These are phyloP conservation scores for Pentalonia nigronervosa DNA, from an alignment of 1,140 invertebrate genomes.

Conservation along the genomic window DNA sequence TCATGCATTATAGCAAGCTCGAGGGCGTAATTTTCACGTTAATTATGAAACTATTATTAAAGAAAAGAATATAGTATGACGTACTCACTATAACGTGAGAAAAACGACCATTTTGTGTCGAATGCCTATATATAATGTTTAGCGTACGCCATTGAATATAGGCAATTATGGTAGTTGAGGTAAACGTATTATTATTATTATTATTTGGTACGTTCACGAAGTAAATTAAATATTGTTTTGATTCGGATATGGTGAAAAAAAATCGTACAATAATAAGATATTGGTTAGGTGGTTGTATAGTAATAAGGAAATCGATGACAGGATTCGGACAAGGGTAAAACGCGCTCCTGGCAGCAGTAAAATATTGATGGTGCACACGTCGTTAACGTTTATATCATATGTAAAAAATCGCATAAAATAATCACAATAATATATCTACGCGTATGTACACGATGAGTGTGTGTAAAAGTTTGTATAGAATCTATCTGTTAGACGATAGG, in stretches of 20 bases:
- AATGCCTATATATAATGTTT: too few species aligned
- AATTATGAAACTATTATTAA: neutral
- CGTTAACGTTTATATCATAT: neutral
- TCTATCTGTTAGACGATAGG: neutral
- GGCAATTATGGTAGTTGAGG: neutral
- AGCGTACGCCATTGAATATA: neutral
- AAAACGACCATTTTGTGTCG: neutral
- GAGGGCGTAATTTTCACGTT: neutral
- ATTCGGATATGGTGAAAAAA: neutral
- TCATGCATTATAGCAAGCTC: neutral
- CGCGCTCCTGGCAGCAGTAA: neutral
- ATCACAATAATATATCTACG: neutral
- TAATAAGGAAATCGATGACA: neutral
- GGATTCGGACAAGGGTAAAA: neutral
- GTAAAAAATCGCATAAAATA: neutral
- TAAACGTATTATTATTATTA: neutral
- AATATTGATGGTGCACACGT: neutral
- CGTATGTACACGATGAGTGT: neutral
- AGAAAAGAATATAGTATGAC: neutral
- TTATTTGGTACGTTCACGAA: too few species aligned
- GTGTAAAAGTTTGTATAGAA: neutral
- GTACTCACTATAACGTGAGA: neutral
- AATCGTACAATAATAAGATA: neutral
- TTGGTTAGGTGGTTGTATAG: neutral
- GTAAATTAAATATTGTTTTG: neutral